Evolutionary conservation across 1,140 invertebrate species (phyloP).

Genomic region (Drosophila grimshawi): DNA sequence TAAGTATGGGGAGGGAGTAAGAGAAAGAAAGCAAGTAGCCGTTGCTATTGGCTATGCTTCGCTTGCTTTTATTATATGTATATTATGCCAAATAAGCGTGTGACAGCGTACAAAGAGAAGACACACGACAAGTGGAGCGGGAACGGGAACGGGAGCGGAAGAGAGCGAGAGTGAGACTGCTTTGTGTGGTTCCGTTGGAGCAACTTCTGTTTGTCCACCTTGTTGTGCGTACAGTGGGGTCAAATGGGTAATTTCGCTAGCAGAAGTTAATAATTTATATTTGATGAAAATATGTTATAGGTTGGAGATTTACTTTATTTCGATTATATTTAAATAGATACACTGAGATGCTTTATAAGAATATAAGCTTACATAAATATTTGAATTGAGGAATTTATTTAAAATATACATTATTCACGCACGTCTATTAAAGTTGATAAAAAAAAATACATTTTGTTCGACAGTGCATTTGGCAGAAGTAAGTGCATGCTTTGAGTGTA

Average conservation of each 20-base stretch:
- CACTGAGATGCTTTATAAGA: no score
- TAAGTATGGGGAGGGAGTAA: neutral
- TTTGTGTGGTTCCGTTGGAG: conserved; percentile 32
- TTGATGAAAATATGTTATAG: no score
- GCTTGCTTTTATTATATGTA: conserved; percentile 45
- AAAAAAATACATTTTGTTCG: neutral
- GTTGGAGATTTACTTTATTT: no score
- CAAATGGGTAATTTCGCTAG: neutral
- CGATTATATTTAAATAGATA: no score
- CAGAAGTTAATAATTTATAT: neutral
- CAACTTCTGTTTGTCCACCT: conserved; percentile 35
- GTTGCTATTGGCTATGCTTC: conserved; percentile 11
- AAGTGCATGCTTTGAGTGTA: neutral
- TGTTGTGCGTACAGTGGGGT: neutral
- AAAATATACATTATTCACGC: no score
- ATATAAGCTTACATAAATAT: no score
- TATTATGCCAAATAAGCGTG: conserved; percentile 52
- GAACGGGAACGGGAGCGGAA: neutral
- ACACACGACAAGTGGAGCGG: no score
- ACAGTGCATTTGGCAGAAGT: neutral
- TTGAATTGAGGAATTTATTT: no score
- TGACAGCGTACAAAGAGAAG: conserved; percentile 2
- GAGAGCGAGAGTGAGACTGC: neutral
- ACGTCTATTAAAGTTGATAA: neutral
- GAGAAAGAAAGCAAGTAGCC: conserved; percentile 17